Percentiles rank a stretch among this genome's conserved stretches.
These are phyloP conservation scores for Dynastes maya DNA, from an alignment of 2,888 invertebrate genomes.

Conservation along the genomic window DNA sequence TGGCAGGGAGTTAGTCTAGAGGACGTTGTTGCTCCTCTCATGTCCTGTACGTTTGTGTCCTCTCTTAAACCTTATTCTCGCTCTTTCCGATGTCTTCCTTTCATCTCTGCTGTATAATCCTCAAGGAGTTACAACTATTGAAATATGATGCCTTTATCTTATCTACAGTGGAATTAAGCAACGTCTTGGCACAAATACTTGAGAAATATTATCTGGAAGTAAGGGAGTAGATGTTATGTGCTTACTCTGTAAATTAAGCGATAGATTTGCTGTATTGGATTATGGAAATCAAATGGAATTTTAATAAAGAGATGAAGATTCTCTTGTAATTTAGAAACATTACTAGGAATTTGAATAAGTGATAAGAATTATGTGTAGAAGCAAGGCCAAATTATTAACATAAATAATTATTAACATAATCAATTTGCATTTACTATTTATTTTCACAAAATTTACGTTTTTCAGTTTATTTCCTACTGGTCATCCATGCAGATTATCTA, in stretches of 20 bases:
- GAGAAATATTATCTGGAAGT: slow-evolving; percentile 21
- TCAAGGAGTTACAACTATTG: slow-evolving; percentile 45
- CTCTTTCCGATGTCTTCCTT: slow-evolving; percentile 25
- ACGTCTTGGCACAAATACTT: slow-evolving; percentile 40
- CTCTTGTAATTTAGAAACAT: too few species aligned
- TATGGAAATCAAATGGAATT: background rate
- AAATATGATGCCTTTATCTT: slow-evolving; percentile 51
- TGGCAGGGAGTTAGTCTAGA: slow-evolving; percentile 40
- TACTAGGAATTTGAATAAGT: too few species aligned
- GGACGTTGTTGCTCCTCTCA: slow-evolving; percentile 26
- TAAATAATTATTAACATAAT: too few species aligned
- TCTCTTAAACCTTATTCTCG: slow-evolving; percentile 24
- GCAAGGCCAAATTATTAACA: too few species aligned
- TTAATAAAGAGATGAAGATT: background rate
- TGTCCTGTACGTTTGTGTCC: slow-evolving; percentile 27
- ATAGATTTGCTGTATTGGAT: background rate
- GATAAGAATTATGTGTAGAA: too few species aligned
- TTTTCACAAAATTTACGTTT: too few species aligned
- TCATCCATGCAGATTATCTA: too few species aligned
- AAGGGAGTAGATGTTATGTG: slow-evolving; percentile 28
- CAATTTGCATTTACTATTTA: too few species aligned
- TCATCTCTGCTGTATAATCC: slow-evolving; percentile 16
- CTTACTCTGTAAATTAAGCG: slow-evolving; percentile 11
- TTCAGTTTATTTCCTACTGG: too few species aligned
- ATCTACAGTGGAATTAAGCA: slow-evolving; percentile 49